Base-by-base conservation (phyloP, 2,113 vertebrate genomes). In the Vulpes lagopus region DNA sequence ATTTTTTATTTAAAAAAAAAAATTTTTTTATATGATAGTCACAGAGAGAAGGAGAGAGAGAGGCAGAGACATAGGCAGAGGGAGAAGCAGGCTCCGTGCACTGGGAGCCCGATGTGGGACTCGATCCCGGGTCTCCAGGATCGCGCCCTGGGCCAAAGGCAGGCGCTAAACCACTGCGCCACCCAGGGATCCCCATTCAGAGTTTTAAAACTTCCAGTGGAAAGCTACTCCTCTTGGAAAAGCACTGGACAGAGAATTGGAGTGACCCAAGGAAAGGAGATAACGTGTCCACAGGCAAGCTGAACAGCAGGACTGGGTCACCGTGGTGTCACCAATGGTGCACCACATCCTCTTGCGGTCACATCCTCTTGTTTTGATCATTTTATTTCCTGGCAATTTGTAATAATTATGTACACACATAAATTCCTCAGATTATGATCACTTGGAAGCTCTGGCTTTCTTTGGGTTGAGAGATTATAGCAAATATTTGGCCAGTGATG, bases 401-500 rank as follows among this genome's bases (percentile, higher is more conserved):
- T 57, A 89, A n/a, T 55, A 35, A 55, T 90, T 38, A 35, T 9
- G 32, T 11, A 73, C 5, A 55, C 8, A 71, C 53, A 80, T 80
- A 25, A 65, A 81, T 79, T 89, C 43, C 62, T 27, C 0, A 87
- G 43, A 35, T n/a, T 30, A n/a, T 8, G 27, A 62, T 88, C 64
- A n/a, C 27, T 49, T 65, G 55, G 79, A 88, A 94, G 23, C 32
- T 19, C 51, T 79, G 25, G 1, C 22, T 62, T 90, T 80, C 43
- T 96, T 91, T n/a, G 49, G 1, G 84, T 93, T 83, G 74, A 96
- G 43, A 20, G 8, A 95, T 89, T 82, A 97, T 35, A 78, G 60
- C 25, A 92, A 38, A 38, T 81, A 78, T 76, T 51, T 84, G 27
- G 55, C 23, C 51, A 79, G 16, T 43, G 51, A 22, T 27, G 2